Conservation (phyloP, 2,113 vertebrate species). For the Vulpes lagopus region DNA sequence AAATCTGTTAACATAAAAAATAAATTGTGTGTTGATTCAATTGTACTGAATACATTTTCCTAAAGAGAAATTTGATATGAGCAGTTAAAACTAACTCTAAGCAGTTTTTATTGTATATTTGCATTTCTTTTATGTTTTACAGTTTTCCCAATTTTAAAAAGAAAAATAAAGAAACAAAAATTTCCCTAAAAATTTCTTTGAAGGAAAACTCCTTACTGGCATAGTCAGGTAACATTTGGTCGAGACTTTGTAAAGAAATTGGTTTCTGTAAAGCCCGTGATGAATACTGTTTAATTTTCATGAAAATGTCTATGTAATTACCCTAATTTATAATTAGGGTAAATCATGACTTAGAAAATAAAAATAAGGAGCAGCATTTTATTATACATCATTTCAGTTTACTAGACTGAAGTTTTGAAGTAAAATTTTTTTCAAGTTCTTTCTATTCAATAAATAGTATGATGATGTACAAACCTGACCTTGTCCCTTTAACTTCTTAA, state of each 20-base stretch:
- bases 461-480: slow-evolving; percentile 67
- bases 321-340: slow-evolving; percentile 57
- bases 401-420: slow-evolving; percentile 65
- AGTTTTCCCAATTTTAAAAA: slow-evolving; percentile 81
- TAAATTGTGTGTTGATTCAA: slow-evolving; percentile 84
- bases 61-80: slow-evolving; percentile 78
- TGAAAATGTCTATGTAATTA: slow-evolving; percentile 66
- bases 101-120: slow-evolving; percentile 82
- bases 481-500: slow-evolving; percentile 76
- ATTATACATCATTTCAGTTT: slow-evolving; percentile 60
- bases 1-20: slow-evolving; percentile 86
- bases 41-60: slow-evolving; percentile 82
- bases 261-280: slow-evolving; percentile 73
- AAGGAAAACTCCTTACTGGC: slow-evolving; percentile 65
- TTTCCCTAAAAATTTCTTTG: slow-evolving; percentile 57
- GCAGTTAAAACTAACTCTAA: slow-evolving; percentile 84
- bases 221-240: slow-evolving; percentile 65
- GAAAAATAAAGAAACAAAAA: slow-evolving; percentile 46
- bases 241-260: slow-evolving; percentile 66
- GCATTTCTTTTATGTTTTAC: slow-evolving; percentile 85
- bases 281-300: slow-evolving; percentile 57
- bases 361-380: slow-evolving; percentile 61
- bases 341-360: slow-evolving; percentile 58
- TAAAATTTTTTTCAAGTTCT: slow-evolving; percentile 65
- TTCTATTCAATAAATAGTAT: slow-evolving; percentile 78